Conservation (phyloP, 2,888 invertebrate species). For the Trypoxylon attenuatum region DNA sequence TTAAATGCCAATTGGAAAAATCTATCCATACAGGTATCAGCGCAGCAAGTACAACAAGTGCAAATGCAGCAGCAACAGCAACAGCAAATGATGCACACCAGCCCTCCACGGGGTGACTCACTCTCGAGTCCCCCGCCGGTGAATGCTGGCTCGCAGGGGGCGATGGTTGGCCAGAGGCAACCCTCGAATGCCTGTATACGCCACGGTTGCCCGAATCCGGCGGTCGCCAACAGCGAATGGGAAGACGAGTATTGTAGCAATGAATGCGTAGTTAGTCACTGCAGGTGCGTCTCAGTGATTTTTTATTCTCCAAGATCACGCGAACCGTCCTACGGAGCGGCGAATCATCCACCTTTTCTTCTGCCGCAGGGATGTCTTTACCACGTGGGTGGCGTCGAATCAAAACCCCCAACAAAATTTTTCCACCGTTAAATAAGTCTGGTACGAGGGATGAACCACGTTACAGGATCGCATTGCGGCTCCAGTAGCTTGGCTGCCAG, state of each 20-base stretch:
- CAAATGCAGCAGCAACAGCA: constrained; percentile 67
- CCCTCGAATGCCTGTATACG: constrained; percentile 82
- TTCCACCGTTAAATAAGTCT: constrained; percentile 85
- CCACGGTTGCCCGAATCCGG: constrained; percentile 92
- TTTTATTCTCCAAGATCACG: not conserved
- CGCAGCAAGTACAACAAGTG: constrained; percentile 61
- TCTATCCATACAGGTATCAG: constrained; percentile 64
- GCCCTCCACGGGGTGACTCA: constrained; percentile 65
- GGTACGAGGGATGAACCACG: constrained; percentile 31
- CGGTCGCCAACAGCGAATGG: constrained; percentile 94
- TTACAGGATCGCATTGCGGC: constrained; percentile 27
- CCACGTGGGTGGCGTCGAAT: constrained; percentile 91
- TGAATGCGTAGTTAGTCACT: constrained; percentile 96
- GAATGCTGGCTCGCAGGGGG: constrained; percentile 55
- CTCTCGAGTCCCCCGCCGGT: constrained; percentile 68
- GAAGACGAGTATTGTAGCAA: constrained; percentile 98
- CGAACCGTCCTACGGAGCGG: too few species aligned
- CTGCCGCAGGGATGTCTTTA: constrained; percentile 88
- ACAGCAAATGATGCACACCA: constrained; percentile 72
- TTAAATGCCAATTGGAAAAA: too few species aligned
- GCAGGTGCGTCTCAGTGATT: constrained; percentile 90
- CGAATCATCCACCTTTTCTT: constrained; percentile 30
- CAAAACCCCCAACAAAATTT: constrained; percentile 87
- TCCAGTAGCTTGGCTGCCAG: constrained; percentile 50
- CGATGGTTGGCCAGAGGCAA: constrained; percentile 62